These are phyloP conservation scores for Tachina fera DNA, from an alignment of 2,888 invertebrate species.

Conservation along the genomic window DNA sequence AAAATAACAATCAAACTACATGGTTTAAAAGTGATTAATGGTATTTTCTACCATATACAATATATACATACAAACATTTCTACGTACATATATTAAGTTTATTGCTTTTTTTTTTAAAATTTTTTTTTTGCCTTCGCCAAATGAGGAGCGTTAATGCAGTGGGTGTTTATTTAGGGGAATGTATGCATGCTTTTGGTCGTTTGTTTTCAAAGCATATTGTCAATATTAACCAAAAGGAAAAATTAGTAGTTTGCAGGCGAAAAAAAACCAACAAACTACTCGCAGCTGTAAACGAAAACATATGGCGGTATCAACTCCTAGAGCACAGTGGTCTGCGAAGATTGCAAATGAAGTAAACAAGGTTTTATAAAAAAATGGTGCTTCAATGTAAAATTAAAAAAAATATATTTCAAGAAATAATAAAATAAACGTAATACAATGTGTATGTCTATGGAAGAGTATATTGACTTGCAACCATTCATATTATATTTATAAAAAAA, in stretches of 20 bases:
- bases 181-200: slow-evolving; percentile 14
- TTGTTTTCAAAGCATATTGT: slow-evolving; percentile 45
- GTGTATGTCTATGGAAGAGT: too few species aligned
- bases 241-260: slow-evolving; percentile 5
- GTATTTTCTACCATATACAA: slow-evolving; percentile 17
- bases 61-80: background rate
- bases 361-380: too few species aligned
- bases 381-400: background rate
- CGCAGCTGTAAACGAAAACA: background rate
- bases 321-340: slow-evolving; percentile 5
- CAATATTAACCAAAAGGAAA: slow-evolving; percentile 64
- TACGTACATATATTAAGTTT: background rate
- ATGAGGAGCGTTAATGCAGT: slow-evolving; percentile 38
- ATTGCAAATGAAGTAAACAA: background rate
- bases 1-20: slow-evolving; percentile 54
- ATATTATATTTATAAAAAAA: too few species aligned
- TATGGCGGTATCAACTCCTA: slow-evolving; percentile 39
- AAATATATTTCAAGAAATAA: background rate
- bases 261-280: background rate
- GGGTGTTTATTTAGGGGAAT: background rate
- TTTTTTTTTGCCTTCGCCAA: slow-evolving; percentile 1
- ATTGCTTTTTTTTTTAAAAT: background rate
- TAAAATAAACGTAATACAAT: too few species aligned
- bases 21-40: slow-evolving; percentile 47
- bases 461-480: too few species aligned